Evolutionary conservation across 2,797 vertebrate genomes (phyloP), one percentile per base, ranked within the genome.

Genomic region (Pantherophis vulpinus): DNA sequence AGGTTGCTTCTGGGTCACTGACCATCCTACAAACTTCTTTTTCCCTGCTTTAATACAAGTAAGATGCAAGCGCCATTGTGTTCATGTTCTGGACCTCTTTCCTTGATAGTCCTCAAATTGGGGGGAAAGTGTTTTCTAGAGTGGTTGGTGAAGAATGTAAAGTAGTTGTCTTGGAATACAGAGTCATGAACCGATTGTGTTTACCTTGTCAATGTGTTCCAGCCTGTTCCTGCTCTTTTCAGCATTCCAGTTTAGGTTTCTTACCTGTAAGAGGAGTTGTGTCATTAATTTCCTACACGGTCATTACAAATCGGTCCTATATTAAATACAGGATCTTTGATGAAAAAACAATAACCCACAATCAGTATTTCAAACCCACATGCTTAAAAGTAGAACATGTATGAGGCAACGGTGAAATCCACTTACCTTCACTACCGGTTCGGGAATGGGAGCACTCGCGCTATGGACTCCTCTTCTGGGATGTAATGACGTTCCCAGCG

Each of bases 21-120:
- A n/a, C 74, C 60, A 93, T 59, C 90, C 42, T 92, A 32, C 2
- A 27, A n/a, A 94, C 66, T 70, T 93, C 51, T 90, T 94, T 90
- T 74, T 88, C 58, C 86, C 91, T 61, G 66, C 63, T 47, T 93
- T 89, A 27, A 47, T 83, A 37, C 66, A 92, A n/a, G 87, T 14
- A 89, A 83, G 86, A 87, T 74, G 1, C 58, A 59, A 59, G 0
- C 89, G 94, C 54, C 4, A 25, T 58, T 5, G 32, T 20, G 16
- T 37, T 79, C 32, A 2, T 79, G 32, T 79, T 37, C 70, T 42
- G 18, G 4, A 37, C 8, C 61, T 88, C 56, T 95, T 88, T 93
- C 94, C 13, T 25, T 86, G 88, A 10, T 27, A 90, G 47, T 86
- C 37, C 61, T 42, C 58, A 37, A 7, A 27, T 63, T 37, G 27